phyloP scores from a whole-genome alignment of 2,888 invertebrate species.

The Drosophila colorata region DNA sequence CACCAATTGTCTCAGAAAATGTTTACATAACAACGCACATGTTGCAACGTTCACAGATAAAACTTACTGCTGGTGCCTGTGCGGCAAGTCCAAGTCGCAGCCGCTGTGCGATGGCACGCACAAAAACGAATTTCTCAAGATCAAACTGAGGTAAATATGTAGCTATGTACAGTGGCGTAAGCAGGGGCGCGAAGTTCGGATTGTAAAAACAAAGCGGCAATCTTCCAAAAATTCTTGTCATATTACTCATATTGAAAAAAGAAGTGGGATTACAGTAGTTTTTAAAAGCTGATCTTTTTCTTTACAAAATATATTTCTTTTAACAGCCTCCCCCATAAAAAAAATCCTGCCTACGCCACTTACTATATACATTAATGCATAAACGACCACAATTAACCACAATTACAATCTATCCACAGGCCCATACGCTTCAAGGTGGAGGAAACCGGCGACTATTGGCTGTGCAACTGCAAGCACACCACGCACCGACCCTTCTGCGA shows the following conservation, averaged over 20 bases:
- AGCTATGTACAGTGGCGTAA: fast-evolving
- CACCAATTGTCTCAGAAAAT: background rate
- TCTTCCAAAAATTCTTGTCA: no score
- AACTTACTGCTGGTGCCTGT: constrained; percentile 96
- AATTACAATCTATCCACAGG: constrained; percentile 81
- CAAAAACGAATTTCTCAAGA: constrained; percentile 90
- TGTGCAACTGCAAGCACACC: constrained; percentile 99
- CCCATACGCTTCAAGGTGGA: constrained; percentile 94
- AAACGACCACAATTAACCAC: background rate
- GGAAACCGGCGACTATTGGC: constrained; percentile 96
- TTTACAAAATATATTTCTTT: no score
- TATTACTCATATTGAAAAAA: no score
- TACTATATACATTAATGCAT: background rate
- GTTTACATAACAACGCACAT: constrained; percentile 61
- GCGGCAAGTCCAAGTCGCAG: constrained; percentile 96
- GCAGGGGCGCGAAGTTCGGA: no score
- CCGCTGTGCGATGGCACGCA: constrained; percentile 98
- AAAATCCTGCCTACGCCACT: no score
- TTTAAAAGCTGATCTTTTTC: no score
- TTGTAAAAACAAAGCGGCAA: no score
- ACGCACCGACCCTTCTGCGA: constrained; percentile 98
- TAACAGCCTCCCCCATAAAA: no score
- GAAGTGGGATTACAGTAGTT: no score
- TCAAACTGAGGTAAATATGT: constrained; percentile 88
- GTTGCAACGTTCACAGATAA: constrained; percentile 86